A percentile compares a stretch with the other conserved stretches of the same genome.
phyloP scores from a whole-genome alignment of 2,888 invertebrate genomes.

The Petrophora chlorosata region DNA sequence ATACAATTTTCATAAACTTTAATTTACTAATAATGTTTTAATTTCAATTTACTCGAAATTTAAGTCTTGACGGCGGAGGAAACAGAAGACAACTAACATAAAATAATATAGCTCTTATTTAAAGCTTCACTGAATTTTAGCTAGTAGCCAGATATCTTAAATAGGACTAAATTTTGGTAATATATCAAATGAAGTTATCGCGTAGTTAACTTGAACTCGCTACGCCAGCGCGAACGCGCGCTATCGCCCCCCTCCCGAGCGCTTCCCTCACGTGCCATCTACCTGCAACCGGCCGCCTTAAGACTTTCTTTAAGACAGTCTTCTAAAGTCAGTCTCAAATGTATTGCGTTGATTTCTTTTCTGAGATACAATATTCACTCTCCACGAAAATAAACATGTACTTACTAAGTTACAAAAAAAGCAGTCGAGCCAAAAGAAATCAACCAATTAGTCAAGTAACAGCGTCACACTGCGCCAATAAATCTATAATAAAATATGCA shows the following conservation, averaged over 20 bases:
- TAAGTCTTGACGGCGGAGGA: slow-evolving; percentile 27
- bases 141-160: slow-evolving; percentile 36
- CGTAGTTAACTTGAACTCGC: slow-evolving; percentile 38
- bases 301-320: slow-evolving; percentile 77
- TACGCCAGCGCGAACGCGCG: background rate
- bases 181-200: slow-evolving; percentile 52
- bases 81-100: slow-evolving; percentile 32
- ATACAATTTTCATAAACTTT: slow-evolving; percentile 5
- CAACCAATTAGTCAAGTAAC: slow-evolving; percentile 47
- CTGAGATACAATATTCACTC: slow-evolving; percentile 59
- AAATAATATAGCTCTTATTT: slow-evolving; percentile 30
- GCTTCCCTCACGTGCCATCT: slow-evolving; percentile 24
- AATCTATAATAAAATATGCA: slow-evolving; percentile 53
- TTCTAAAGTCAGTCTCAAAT: slow-evolving; percentile 83
- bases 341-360: slow-evolving; percentile 79
- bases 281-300: slow-evolving; percentile 32
- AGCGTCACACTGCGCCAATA: slow-evolving; percentile 46
- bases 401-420: slow-evolving; percentile 43
- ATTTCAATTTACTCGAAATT: slow-evolving; percentile 22
- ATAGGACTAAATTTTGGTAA: slow-evolving; percentile 53
- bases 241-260: slow-evolving; percentile 6
- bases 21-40: slow-evolving; percentile 20
- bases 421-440: slow-evolving; percentile 53
- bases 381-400: slow-evolving; percentile 50
- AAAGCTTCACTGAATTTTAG: slow-evolving; percentile 32